These are phyloP conservation scores for Erebia aethiops DNA, from an alignment of 2,888 invertebrate species.

Conservation along the genomic window DNA sequence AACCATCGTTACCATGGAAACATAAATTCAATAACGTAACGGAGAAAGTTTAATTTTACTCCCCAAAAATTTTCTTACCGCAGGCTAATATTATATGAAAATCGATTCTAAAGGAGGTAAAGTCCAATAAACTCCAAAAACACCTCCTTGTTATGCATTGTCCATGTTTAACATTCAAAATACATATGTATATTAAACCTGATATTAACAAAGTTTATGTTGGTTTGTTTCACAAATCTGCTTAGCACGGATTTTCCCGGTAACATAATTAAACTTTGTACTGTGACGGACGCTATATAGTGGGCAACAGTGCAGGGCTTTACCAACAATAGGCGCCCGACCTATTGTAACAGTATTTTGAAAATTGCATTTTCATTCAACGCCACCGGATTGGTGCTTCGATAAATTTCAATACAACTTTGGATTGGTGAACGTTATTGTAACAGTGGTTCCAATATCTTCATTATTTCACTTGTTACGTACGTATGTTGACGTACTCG, in stretches of 20 bases:
- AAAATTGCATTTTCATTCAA: conserved; percentile 44
- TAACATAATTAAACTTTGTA: conserved; percentile 45
- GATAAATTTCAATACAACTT: conserved; percentile 37
- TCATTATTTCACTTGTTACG: background rate
- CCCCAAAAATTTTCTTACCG: too few species aligned
- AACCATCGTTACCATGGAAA: too few species aligned
- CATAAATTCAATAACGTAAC: too few species aligned
- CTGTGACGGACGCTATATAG: conserved; percentile 38
- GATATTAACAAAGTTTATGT: conserved; percentile 4
- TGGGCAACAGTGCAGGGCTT: conserved; percentile 38
- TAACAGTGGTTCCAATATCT: conserved; percentile 18
- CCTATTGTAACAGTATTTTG: conserved; percentile 44
- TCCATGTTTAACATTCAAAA: background rate
- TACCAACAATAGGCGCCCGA: conserved; percentile 41
- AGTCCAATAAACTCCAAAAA: too few species aligned
- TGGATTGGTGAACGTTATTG: conserved; percentile 26
- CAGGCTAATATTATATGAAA: too few species aligned
- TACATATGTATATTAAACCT: conserved; percentile 3
- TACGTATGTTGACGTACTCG: background rate
- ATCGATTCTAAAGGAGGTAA: too few species aligned
- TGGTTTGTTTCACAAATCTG: conserved; percentile 41
- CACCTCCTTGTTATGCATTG: background rate
- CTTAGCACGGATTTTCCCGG: conserved; percentile 44
- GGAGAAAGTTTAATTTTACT: too few species aligned
- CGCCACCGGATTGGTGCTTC: conserved; percentile 37